Conservation (phyloP, 1,140 invertebrate species). For the Drosophila quadrilineata region DNA sequence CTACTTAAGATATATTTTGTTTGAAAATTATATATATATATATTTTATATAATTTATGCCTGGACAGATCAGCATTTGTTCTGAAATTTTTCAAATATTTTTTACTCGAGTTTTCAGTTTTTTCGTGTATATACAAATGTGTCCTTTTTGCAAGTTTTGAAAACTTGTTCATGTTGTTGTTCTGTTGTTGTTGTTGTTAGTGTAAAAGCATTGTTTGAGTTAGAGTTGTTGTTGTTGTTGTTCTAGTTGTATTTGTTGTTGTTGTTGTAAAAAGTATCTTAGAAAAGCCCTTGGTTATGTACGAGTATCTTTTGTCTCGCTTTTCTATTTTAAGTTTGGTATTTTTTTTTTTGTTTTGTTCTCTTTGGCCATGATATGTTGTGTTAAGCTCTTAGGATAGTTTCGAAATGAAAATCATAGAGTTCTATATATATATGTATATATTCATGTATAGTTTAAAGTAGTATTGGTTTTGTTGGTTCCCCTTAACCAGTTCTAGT, state of each 20-base stretch:
- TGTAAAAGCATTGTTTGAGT: slow-evolving; percentile 48
- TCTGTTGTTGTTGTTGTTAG: slow-evolving; percentile 30
- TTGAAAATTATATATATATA: slow-evolving; percentile 2
- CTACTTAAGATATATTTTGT: too few species aligned
- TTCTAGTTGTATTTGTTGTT: too few species aligned
- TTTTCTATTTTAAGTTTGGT: slow-evolving; percentile 28
- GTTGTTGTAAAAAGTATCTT: slow-evolving; percentile 64
- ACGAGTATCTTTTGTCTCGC: too few species aligned
- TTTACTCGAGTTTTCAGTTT: too few species aligned
- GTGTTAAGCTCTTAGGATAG: slow-evolving; percentile 62
- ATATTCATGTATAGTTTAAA: too few species aligned
- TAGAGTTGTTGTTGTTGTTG: slow-evolving; percentile 13
- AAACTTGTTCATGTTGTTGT: background rate
- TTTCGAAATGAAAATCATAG: too few species aligned
- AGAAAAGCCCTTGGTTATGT: slow-evolving; percentile 60
- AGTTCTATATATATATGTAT: too few species aligned
- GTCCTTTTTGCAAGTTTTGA: slow-evolving; percentile 44
- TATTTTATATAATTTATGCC: background rate
- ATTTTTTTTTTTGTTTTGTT: slow-evolving; percentile 19
- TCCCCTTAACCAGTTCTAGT: slow-evolving; percentile 40
- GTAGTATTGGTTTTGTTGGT: too few species aligned
- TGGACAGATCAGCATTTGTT: slow-evolving; percentile 26
- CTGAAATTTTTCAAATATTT: too few species aligned
- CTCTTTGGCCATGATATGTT: slow-evolving; percentile 23
- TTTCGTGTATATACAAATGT: slow-evolving; percentile 48